Conservation (phyloP, 2,113 vertebrate species). For the Clarias macrocephalus region DNA sequence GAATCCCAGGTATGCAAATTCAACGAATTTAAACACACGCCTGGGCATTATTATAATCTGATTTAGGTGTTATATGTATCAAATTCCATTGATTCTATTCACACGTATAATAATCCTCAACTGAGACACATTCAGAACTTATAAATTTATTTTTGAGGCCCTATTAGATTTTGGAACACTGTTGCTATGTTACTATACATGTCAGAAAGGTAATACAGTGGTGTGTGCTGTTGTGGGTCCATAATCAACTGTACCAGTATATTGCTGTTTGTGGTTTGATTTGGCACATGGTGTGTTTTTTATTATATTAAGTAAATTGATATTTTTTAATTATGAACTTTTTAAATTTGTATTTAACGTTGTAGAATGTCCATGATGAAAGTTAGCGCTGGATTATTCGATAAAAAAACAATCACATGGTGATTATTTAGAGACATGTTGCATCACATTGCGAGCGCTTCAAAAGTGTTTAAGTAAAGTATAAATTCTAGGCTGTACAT, state of each 20-base stretch:
- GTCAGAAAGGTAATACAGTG: not conserved
- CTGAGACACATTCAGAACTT: not conserved
- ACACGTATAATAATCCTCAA: not conserved
- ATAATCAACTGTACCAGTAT: not conserved
- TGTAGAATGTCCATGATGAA: not conserved
- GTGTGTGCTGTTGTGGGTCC: not conserved
- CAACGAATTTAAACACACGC: not conserved
- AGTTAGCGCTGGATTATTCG: not conserved
- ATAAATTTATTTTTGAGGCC: not conserved
- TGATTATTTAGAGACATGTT: too few species aligned
- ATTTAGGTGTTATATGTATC: not conserved
- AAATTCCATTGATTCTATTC: not conserved
- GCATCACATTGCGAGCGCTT: too few species aligned
- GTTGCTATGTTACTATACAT: not conserved
- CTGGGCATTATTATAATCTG: not conserved
- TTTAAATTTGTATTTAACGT: not conserved
- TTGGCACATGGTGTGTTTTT: too few species aligned
- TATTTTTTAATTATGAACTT: not conserved
- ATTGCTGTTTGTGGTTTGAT: too few species aligned
- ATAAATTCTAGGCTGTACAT: too few species aligned
- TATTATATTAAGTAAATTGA: too few species aligned
- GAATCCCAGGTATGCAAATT: constrained; percentile 81
- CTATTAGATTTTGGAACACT: not conserved
- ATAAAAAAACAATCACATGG: too few species aligned
- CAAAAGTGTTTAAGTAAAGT: too few species aligned